Percentiles rank a stretch among this genome's conserved stretches.
phyloP scores from a whole-genome alignment of 2,113 vertebrate genomes.

The Marcusenius ussheri region DNA sequence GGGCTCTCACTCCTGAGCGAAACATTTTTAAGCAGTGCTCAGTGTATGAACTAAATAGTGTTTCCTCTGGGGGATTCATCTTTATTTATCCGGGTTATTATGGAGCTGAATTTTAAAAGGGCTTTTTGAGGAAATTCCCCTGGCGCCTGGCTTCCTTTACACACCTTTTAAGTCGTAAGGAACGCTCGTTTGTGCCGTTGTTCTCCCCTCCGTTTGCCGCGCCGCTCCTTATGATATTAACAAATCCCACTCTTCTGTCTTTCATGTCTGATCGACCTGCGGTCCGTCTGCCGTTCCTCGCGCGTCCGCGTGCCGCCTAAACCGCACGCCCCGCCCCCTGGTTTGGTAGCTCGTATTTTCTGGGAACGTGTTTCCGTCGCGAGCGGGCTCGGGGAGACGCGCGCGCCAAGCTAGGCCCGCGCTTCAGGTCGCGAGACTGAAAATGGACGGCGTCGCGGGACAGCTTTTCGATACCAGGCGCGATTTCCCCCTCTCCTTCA shows the following conservation, averaged over 20 bases:
- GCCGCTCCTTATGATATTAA: constrained; percentile 48
- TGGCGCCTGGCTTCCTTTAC: constrained; percentile 50
- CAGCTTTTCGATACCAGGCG: not conserved
- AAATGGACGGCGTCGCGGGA: not conserved
- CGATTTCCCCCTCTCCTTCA: not conserved
- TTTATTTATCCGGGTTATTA: constrained; percentile 64
- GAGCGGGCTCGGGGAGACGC: not conserved
- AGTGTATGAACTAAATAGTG: constrained; percentile 66
- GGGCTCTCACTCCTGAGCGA: constrained; percentile 52
- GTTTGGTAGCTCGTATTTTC: not conserved
- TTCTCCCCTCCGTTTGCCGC: constrained; percentile 37
- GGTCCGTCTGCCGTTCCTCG: constrained; percentile 18
- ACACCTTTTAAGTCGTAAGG: constrained; percentile 56
- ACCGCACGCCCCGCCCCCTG: not conserved
- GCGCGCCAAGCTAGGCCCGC: not conserved
- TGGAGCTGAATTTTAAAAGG: constrained; percentile 56
- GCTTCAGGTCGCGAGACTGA: not conserved
- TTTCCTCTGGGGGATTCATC: constrained; percentile 57
- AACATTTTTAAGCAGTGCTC: constrained; percentile 55
- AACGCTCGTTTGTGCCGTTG: constrained; percentile 27
- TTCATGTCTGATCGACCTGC: constrained; percentile 28
- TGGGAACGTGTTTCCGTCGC: not conserved
- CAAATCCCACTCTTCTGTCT: constrained; percentile 38
- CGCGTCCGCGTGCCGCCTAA: not conserved
- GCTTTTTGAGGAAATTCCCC: constrained; percentile 56